Conservation (phyloP, 2,797 vertebrate species). For the Pseudochirops corinnae region DNA sequence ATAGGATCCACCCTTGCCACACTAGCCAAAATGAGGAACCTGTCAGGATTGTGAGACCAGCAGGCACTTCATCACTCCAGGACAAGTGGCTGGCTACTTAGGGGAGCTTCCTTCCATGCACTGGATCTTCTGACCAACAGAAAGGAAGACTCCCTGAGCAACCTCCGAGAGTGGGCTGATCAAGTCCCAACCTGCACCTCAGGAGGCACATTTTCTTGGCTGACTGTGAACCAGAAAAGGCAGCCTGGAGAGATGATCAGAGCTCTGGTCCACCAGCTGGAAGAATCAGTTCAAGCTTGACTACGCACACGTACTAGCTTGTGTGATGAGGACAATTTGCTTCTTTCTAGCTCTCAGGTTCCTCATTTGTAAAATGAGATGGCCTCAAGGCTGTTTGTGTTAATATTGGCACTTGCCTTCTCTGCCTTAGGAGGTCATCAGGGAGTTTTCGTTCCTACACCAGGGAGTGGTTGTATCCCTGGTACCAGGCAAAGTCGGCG, state of each 20-base stretch:
- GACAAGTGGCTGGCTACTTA: background rate
- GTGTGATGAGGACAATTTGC: background rate
- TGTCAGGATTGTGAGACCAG: background rate
- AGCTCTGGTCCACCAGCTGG: background rate
- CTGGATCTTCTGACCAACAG: background rate
- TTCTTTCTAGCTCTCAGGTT: background rate
- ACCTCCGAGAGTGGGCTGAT: background rate
- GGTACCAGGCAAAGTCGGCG: background rate
- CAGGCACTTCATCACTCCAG: fast-evolving
- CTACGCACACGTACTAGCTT: background rate
- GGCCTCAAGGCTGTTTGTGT: background rate
- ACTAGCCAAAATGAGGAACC: background rate
- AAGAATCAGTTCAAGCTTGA: background rate
- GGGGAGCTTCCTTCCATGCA: background rate
- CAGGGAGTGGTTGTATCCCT: background rate
- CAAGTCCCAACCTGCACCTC: background rate
- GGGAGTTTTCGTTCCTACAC: background rate
- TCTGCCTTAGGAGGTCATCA: background rate
- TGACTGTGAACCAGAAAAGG: background rate
- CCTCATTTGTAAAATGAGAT: background rate
- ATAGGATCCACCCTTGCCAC: background rate
- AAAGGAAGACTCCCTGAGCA: background rate
- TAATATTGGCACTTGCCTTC: background rate
- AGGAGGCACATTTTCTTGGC: background rate
- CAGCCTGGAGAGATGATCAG: background rate